Percentiles rank a stretch among this genome's conserved stretches.
These are phyloP conservation scores for Tricholauxania praeusta DNA, from an alignment of 2,888 invertebrate species.

Conservation along the genomic window DNA sequence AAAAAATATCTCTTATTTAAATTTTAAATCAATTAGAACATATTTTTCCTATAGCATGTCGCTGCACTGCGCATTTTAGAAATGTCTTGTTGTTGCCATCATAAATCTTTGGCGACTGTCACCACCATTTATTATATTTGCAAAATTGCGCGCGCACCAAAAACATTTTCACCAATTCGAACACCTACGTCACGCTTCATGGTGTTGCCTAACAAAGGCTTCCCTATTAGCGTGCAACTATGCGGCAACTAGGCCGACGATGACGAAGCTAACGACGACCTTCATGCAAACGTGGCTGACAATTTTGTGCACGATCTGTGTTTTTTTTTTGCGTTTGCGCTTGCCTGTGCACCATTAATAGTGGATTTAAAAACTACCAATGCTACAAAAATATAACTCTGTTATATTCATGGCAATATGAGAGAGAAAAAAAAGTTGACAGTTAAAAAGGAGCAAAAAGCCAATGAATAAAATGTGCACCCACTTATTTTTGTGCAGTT, in stretches of 20 bases:
- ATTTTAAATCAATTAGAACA: too few relatives aligned
- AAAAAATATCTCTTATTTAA: too few relatives aligned
- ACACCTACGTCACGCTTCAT: constrained; percentile 24
- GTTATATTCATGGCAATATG: not conserved
- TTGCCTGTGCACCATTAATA: constrained; percentile 18
- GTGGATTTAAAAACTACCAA: constrained; percentile 8
- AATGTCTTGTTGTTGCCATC: not conserved
- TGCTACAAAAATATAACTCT: constrained; percentile 10
- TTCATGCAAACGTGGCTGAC: constrained; percentile 29
- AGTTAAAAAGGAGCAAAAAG: constrained; percentile 9
- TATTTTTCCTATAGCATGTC: too few relatives aligned
- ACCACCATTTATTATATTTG: constrained; percentile 20
- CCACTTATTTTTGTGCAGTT: not conserved
- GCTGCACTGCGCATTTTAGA: too few relatives aligned
- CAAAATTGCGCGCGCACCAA: not conserved
- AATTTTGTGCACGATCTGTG: constrained; percentile 6
- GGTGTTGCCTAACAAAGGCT: constrained; percentile 1
- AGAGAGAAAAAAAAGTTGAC: constrained; percentile 7
- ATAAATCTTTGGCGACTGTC: constrained; percentile 26
- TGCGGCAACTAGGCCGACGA: not conserved
- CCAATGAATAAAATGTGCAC: too few relatives aligned
- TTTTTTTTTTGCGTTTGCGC: not conserved
- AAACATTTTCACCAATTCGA: not conserved
- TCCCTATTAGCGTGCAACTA: not conserved
- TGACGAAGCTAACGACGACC: constrained; percentile 2